These are phyloP conservation scores for Rhodophaea formosa DNA, from an alignment of 2,888 invertebrate species.

Conservation along the genomic window DNA sequence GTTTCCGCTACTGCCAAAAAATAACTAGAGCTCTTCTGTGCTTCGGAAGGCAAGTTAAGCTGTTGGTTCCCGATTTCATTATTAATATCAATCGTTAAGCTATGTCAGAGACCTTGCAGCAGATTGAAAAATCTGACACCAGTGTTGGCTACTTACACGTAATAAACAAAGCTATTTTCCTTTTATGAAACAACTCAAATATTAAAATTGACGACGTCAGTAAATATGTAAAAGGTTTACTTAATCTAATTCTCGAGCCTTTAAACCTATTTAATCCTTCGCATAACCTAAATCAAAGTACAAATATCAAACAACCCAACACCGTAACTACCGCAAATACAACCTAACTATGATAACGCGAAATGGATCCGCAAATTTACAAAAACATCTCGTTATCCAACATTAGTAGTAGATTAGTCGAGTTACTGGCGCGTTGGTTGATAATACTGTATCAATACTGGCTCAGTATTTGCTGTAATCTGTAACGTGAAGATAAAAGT, in stretches of 20 bases:
- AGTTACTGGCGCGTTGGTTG: conserved; percentile 39
- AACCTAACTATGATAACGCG: conserved; percentile 5
- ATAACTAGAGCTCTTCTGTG: no score
- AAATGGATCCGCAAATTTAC: conserved; percentile 45
- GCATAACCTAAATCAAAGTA: background rate
- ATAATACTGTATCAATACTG: conserved; percentile 60
- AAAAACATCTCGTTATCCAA: conserved; percentile 50
- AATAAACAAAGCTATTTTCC: no score
- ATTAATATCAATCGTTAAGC: no score
- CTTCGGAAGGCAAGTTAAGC: no score
- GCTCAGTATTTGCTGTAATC: conserved; percentile 67
- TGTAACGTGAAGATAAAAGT: conserved; percentile 57
- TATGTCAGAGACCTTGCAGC: no score
- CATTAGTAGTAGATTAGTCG: conserved; percentile 57
- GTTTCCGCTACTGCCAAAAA: no score
- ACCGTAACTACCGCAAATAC: background rate
- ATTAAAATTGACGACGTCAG: no score
- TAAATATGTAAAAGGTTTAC: no score
- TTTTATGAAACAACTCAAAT: no score
- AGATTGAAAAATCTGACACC: no score
- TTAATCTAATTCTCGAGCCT: background rate
- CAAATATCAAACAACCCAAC: conserved; percentile 6
- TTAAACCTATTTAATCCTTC: background rate
- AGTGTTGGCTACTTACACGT: no score
- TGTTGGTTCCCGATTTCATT: no score